Conservation (phyloP, 1,140 invertebrate species). For the Argopecten irradians region DNA sequence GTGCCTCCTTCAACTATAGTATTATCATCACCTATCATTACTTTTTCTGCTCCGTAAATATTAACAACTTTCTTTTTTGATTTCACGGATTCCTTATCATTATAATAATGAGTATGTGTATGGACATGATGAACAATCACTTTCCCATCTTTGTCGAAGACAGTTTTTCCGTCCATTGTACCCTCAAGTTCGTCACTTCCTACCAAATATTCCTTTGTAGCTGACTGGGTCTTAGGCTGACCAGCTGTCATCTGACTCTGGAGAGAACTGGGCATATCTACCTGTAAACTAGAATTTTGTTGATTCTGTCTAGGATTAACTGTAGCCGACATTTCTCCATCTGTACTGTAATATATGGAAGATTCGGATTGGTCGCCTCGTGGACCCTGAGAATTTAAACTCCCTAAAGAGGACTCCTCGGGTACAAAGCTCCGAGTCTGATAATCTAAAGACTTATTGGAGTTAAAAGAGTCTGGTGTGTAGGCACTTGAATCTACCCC, state of each 20-base stretch:
- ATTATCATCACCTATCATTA: background rate
- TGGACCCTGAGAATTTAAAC: background rate
- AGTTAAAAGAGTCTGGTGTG: background rate
- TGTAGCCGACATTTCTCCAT: background rate
- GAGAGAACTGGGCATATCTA: background rate
- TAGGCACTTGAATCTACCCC: background rate
- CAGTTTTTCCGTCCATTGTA: background rate
- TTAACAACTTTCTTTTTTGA: background rate
- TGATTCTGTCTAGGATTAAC: background rate
- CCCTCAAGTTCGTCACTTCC: background rate
- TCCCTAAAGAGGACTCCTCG: background rate
- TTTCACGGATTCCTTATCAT: background rate
- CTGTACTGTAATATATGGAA: background rate
- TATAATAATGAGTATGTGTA: background rate
- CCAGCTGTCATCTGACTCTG: background rate
- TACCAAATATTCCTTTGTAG: background rate
- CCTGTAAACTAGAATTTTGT: background rate
- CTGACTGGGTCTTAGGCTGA: background rate
- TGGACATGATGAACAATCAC: background rate
- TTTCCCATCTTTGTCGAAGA: background rate
- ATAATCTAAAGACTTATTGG: background rate
- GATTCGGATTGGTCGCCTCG: background rate
- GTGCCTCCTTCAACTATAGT: background rate
- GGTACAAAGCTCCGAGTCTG: background rate
- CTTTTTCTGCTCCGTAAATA: background rate